Percentiles rank a stretch among this genome's conserved stretches.
Evolutionary conservation across 2,888 invertebrate species (phyloP).

Genomic region (Amblyjoppa fuscipennis): DNA sequence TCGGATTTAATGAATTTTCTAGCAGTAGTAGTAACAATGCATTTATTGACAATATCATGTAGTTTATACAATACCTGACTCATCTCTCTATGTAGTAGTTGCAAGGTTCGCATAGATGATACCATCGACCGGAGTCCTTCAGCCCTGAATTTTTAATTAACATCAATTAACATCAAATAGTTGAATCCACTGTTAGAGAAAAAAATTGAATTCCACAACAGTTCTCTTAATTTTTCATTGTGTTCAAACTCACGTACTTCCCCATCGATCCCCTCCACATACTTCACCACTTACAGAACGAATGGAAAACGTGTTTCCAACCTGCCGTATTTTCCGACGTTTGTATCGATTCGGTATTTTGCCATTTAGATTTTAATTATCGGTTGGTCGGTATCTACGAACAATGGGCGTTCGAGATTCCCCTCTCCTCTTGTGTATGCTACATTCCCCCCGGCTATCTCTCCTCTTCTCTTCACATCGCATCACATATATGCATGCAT

Average conservation of each 20-base stretch:
- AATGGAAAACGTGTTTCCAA: conserved; percentile 36
- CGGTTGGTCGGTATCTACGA: conserved; percentile 47
- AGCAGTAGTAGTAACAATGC: no score
- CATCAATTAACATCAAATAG: no score
- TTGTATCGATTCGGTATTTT: conserved; percentile 28
- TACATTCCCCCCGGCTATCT: conserved; percentile 13
- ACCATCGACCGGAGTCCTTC: no score
- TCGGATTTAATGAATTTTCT: no score
- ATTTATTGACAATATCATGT: no score
- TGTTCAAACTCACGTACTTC: conserved; percentile 32
- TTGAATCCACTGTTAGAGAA: neutral
- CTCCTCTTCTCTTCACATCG: conserved; percentile 22
- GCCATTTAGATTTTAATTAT: conserved; percentile 58
- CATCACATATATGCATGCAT: conserved; percentile 19
- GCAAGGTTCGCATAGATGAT: no score
- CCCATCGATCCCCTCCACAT: neutral
- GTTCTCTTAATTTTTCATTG: neutral
- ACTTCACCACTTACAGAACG: conserved; percentile 24
- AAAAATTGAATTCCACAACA: neutral
- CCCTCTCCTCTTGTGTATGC: neutral
- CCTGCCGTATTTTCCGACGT: conserved; percentile 10
- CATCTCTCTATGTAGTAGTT: no score
- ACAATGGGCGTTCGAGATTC: conserved; percentile 47
- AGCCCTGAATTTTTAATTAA: no score
- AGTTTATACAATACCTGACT: no score